Conservation (phyloP, 2,113 vertebrate species). For the Delphinapterus leucas region DNA sequence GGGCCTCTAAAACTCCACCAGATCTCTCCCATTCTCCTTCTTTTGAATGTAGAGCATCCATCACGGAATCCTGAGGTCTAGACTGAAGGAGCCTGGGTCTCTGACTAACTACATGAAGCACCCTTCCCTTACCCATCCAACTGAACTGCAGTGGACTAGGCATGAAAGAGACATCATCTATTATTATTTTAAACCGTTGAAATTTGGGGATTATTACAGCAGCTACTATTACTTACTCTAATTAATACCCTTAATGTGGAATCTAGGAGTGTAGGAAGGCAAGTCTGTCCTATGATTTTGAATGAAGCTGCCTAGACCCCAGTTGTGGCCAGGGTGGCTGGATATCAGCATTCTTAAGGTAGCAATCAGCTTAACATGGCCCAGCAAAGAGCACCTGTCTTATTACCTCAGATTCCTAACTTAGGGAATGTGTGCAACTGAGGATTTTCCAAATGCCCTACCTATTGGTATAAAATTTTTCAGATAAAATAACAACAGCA, state of each 20-base stretch:
- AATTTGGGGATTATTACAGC: not conserved
- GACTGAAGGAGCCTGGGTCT: not conserved
- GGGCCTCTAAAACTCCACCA: not conserved
- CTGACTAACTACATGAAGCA: not conserved
- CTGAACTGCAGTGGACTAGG: not conserved
- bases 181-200: not conserved
- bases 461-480: not conserved
- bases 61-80: not conserved
- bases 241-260: not conserved
- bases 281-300: not conserved
- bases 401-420: not conserved
- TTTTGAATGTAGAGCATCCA: not conserved
- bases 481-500: not conserved
- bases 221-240: not conserved
- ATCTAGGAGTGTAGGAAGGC: not conserved
- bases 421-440: not conserved
- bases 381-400: not conserved
- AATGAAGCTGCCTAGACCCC: not conserved
- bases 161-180: not conserved
- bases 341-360: not conserved
- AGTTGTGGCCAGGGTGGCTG: not conserved
- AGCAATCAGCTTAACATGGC: not conserved
- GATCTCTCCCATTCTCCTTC: not conserved
- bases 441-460: not conserved
- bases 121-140: not conserved